Evolutionary conservation across 1,140 invertebrate species (phyloP).

Genomic region (Drosophila triauraria): DNA sequence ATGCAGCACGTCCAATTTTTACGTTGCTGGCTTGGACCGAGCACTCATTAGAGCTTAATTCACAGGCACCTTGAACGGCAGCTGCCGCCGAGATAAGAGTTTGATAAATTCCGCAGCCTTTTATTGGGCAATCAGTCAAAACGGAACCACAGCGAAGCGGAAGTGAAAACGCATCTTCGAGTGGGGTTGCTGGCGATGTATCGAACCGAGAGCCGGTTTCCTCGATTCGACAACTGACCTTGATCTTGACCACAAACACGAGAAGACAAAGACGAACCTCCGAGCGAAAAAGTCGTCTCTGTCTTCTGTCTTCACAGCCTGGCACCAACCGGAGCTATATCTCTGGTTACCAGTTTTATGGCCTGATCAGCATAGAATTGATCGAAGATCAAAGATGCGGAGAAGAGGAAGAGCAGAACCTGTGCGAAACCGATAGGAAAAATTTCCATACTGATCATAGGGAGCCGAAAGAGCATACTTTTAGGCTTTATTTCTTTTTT

Average conservation of each 20-base stretch:
- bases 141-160: conserved; percentile 63
- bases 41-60: conserved; percentile 48
- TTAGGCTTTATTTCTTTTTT: conserved; percentile 7
- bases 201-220: conserved; percentile 61
- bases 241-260: conserved; percentile 77
- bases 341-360: conserved; percentile 39
- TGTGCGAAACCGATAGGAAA: conserved; percentile 5
- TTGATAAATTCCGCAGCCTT: conserved; percentile 62
- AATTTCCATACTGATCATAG: conserved; percentile 18
- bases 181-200: conserved; percentile 28
- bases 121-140: conserved; percentile 73
- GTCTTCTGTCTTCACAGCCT: conserved; percentile 14
- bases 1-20: conserved; percentile 63
- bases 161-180: conserved; percentile 72
- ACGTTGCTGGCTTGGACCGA: conserved; percentile 6
- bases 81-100: conserved; percentile 39
- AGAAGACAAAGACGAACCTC: conserved; percentile 34
- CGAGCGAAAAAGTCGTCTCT: conserved; percentile 21
- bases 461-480: conserved; percentile 15
- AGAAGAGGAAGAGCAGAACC: not conserved
- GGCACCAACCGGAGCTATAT: conserved; percentile 30
- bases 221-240: conserved; percentile 49
- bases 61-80: conserved; percentile 63
- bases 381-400: not conserved
- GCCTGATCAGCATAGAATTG: conserved; percentile 31